Conservation (phyloP, 2,797 vertebrate genomes). For the Lutra lutra region DNA sequence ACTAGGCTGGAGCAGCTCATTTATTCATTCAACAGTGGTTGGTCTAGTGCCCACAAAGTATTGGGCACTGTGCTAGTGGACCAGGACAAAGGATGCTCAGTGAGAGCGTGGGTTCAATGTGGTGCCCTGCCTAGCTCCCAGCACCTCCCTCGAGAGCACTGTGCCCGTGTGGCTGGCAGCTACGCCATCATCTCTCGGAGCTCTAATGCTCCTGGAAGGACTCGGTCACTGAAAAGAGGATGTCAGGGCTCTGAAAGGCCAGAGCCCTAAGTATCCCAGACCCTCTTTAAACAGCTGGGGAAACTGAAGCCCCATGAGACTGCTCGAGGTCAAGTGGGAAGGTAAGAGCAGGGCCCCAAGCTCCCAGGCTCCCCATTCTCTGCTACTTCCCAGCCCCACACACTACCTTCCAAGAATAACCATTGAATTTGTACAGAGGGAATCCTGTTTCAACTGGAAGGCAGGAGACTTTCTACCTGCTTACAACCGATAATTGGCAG, state of each 20-base stretch:
- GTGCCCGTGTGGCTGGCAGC: background rate
- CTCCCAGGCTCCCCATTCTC: background rate
- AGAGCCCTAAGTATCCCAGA: background rate
- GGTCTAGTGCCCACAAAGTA: background rate
- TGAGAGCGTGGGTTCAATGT: background rate
- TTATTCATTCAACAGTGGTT: background rate
- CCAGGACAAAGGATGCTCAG: background rate
- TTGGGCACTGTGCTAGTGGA: background rate
- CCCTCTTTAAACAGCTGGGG: background rate
- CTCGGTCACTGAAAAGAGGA: background rate
- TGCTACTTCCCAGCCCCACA: background rate
- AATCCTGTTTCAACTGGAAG: background rate
- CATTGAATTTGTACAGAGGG: background rate
- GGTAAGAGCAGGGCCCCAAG: background rate
- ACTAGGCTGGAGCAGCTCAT: background rate
- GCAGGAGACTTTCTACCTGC: background rate
- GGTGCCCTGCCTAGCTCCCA: background rate
- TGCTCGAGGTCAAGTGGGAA: background rate
- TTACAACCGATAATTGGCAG: background rate
- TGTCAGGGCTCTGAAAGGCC: background rate
- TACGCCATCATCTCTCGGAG: background rate
- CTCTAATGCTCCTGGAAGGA: background rate
- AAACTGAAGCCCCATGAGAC: background rate
- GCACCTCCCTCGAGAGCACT: background rate
- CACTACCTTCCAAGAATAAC: background rate